phyloP scores from a whole-genome alignment of 2,888 invertebrate species.

The Chirona hameri region DNA sequence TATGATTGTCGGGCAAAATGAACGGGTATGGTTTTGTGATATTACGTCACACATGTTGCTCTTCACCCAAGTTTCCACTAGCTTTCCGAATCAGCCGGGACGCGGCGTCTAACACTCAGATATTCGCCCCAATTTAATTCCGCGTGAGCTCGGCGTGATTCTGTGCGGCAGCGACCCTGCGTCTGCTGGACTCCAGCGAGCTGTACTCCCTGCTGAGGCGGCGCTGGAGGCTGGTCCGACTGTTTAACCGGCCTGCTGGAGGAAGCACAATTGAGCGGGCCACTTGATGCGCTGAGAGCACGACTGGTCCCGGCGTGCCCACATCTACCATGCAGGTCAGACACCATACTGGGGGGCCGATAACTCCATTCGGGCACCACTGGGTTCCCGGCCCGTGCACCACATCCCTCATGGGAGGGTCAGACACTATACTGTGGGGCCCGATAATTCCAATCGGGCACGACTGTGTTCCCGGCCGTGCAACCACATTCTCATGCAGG shows the following conservation, averaged over 20 bases:
- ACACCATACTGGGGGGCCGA: neutral
- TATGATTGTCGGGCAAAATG: too few relatives aligned
- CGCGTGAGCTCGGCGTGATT: neutral
- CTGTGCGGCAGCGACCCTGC: neutral
- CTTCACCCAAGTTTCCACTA: too few relatives aligned
- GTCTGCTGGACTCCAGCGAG: neutral
- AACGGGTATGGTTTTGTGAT: too few relatives aligned
- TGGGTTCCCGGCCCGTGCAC: conserved; percentile 10
- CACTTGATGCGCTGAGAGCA: neutral
- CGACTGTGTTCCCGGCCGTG: too few relatives aligned
- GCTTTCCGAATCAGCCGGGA: too few relatives aligned
- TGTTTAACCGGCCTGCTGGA: conserved; percentile 4
- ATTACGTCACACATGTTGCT: too few relatives aligned
- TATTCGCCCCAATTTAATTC: too few relatives aligned
- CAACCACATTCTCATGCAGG: too few relatives aligned
- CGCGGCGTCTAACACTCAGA: too few relatives aligned
- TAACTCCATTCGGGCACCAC: too few relatives aligned
- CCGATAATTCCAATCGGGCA: too few relatives aligned
- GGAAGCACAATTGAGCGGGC: neutral
- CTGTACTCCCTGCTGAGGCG: neutral
- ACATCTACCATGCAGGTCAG: conserved; percentile 13
- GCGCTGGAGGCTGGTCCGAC: neutral
- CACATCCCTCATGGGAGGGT: conserved; percentile 25
- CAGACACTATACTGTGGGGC: neutral
- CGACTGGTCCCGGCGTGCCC: conserved; percentile 9